Evolutionary conservation across 2,113 vertebrate genomes (phyloP).

Genomic region (Neopipo cinnamomea): DNA sequence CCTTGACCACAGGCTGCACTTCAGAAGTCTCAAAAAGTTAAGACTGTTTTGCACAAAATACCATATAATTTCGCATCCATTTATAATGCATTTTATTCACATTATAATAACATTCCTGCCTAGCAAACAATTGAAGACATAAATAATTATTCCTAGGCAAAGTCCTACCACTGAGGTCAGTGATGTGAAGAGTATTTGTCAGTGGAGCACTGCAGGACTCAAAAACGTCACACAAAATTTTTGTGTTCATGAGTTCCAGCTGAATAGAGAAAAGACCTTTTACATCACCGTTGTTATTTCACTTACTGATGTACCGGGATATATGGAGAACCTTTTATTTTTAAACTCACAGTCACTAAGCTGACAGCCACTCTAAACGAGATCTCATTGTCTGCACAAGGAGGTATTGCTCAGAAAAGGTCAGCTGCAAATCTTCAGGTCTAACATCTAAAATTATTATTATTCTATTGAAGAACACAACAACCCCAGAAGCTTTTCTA

Average conservation of each 20-base stretch:
- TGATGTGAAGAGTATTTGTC: background rate
- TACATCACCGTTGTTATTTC: background rate
- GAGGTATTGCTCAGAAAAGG: constrained; percentile 4
- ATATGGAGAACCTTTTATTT: background rate
- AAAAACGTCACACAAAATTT: background rate
- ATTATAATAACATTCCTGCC: background rate
- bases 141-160: background rate
- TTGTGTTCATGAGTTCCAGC: background rate
- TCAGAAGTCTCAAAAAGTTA: background rate
- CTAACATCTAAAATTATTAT: background rate
- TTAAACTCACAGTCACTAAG: background rate
- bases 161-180: background rate
- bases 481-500: background rate
- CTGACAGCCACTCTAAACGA: background rate
- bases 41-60: background rate
- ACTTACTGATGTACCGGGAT: background rate
- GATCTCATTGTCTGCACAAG: background rate
- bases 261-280: background rate
- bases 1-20: background rate
- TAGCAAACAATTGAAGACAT: background rate
- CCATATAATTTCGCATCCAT: background rate
- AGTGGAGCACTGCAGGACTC: background rate
- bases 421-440: background rate
- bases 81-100: background rate
- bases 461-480: background rate